Conservation (phyloP, 2,888 invertebrate genomes). For the Muschampia plurimacula region DNA sequence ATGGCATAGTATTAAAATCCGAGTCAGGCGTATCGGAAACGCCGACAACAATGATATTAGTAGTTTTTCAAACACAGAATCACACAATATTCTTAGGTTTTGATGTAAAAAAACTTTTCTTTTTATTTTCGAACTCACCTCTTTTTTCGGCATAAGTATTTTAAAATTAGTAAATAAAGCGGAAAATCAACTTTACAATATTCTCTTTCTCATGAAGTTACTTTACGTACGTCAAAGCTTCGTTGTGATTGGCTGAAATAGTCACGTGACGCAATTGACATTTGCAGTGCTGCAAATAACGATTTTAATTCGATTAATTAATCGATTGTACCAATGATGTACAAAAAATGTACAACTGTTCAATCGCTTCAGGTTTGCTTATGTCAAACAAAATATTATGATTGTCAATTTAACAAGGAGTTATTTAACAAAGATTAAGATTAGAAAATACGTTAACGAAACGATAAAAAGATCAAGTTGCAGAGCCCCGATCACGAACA, state of each 20-base stretch:
- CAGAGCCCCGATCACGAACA: too few species aligned
- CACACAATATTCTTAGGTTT: conserved; percentile 34
- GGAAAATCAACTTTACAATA: conserved; percentile 64
- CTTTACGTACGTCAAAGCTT: conserved; percentile 56
- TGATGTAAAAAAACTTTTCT: conserved; percentile 39
- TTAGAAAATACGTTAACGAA: too few species aligned
- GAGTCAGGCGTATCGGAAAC: conserved; percentile 61
- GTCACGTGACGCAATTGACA: conserved; percentile 71
- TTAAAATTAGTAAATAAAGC: conserved; percentile 62
- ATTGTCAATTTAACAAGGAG: too few species aligned
- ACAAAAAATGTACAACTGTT: neutral
- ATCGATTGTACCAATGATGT: conserved; percentile 8
- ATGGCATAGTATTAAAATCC: conserved; percentile 55
- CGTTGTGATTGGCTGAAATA: conserved; percentile 46
- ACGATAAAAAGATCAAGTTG: too few species aligned
- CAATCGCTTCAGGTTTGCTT: too few species aligned
- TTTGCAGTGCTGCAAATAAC: conserved; percentile 55
- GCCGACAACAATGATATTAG: conserved; percentile 63
- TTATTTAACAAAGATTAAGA: too few species aligned
- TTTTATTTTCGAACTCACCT: conserved; percentile 59
- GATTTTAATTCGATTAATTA: neutral
- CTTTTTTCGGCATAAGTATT: conserved; percentile 65
- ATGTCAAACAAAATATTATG: too few species aligned
- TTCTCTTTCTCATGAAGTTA: conserved; percentile 57
- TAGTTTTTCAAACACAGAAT: conserved; percentile 46